phyloP scores from a whole-genome alignment of 2,888 invertebrate genomes.

The Creontiades dilutus region DNA sequence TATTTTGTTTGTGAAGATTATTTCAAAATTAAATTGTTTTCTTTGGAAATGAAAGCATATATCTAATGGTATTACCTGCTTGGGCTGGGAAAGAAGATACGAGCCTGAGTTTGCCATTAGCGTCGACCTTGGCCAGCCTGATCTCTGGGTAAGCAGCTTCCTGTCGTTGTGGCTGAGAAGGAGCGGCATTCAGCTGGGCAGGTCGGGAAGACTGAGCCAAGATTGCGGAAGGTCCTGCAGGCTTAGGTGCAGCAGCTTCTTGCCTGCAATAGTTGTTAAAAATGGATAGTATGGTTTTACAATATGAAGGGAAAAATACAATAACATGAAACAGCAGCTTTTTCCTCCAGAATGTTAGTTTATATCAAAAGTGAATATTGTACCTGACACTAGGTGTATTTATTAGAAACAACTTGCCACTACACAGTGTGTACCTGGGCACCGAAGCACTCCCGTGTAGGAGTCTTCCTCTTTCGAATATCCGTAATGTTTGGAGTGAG shows the following conservation, averaged over 20 bases:
- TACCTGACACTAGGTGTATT: too few species aligned
- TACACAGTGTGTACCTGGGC: too few species aligned
- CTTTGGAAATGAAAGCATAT: too few species aligned
- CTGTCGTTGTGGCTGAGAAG: conserved; percentile 20
- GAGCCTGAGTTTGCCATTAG: conserved; percentile 65
- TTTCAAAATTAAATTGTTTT: too few species aligned
- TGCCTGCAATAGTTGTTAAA: background rate
- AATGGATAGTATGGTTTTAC: background rate
- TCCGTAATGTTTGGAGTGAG: too few species aligned
- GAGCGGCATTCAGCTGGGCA: conserved; percentile 42
- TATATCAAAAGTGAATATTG: too few species aligned
- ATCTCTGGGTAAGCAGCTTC: conserved; percentile 48
- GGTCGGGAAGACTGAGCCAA: conserved; percentile 57
- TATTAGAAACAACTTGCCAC: too few species aligned
- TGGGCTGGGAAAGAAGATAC: conserved; percentile 51
- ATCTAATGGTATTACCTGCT: background rate
- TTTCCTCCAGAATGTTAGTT: background rate
- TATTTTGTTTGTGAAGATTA: too few species aligned
- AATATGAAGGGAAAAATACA: too few species aligned
- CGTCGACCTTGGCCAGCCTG: conserved; percentile 66
- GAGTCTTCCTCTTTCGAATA: too few species aligned
- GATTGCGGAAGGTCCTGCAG: conserved; percentile 60
- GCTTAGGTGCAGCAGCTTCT: conserved; percentile 45
- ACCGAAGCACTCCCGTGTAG: too few species aligned
- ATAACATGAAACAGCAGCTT: background rate